phyloP scores from a whole-genome alignment of 2,797 vertebrate species.

The Otolemur crassicaudatus region DNA sequence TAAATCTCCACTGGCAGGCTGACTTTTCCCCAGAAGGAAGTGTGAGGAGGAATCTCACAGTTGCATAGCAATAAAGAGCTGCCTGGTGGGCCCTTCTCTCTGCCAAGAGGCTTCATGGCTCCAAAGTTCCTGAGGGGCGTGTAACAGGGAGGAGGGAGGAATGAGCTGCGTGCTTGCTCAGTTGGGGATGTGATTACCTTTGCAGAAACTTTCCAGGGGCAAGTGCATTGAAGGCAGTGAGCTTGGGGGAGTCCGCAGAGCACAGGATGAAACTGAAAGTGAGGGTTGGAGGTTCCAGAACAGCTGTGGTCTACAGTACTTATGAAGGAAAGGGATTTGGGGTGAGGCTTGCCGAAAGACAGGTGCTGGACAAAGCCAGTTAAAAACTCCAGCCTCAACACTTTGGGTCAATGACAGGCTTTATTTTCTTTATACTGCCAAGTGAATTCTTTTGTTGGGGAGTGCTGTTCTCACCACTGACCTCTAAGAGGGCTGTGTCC shows the following conservation, averaged over 20 bases:
- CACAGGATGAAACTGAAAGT: neutral
- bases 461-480: neutral
- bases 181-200: neutral
- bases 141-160: neutral
- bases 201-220: constrained; percentile 54
- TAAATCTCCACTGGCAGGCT: constrained; percentile 59
- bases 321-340: neutral
- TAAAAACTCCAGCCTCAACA: constrained; percentile 16
- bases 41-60: constrained; percentile 59
- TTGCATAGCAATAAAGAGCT: constrained; percentile 65
- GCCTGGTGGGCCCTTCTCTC: constrained; percentile 45
- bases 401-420: neutral
- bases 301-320: neutral
- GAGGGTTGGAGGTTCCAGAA: neutral
- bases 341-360: neutral
- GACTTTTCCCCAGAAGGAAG: constrained; percentile 59
- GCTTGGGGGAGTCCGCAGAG: neutral
- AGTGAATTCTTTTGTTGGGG: constrained; percentile 10
- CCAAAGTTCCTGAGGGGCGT: neutral
- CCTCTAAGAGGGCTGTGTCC: neutral
- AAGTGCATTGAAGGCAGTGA: neutral
- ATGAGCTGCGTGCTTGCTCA: neutral
- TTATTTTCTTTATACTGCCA: constrained; percentile 37
- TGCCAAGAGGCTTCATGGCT: constrained; percentile 54
- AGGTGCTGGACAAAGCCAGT: neutral